A percentile compares a stretch with the other conserved stretches of the same genome.
Conservation (phyloP, 2,888 invertebrate species). For the Caenorhabditis sp. region DNA sequence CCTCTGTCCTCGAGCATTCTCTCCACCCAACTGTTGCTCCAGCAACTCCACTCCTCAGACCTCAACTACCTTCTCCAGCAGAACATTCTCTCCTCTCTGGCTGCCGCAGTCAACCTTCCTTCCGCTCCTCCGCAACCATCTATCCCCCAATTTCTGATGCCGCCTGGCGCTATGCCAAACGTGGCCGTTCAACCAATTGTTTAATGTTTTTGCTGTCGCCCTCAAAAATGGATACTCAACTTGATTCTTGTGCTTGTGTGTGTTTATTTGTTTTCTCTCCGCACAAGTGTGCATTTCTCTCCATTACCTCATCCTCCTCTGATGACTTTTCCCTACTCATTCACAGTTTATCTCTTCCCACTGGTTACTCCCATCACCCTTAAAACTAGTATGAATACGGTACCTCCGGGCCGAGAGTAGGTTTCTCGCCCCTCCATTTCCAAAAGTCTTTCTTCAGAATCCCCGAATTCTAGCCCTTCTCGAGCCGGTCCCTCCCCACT, state of each 20-base stretch:
- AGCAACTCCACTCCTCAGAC: slow-evolving; percentile 54
- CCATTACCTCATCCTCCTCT: not conserved
- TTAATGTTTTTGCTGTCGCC: not conserved
- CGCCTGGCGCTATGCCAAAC: not conserved
- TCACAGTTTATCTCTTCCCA: not conserved
- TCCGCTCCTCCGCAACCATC: not conserved
- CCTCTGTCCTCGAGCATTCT: slow-evolving; percentile 48
- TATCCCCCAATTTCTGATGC: slow-evolving; percentile 11
- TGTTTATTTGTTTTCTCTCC: not conserved
- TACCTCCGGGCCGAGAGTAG: slow-evolving; percentile 3
- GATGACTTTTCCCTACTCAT: not conserved
- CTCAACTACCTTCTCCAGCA: slow-evolving; percentile 50
- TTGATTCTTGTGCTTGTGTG: slow-evolving; percentile 2
- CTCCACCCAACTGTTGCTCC: slow-evolving; percentile 57
- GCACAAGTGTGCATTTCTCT: not conserved
- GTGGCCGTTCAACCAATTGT: slow-evolving; percentile 29
- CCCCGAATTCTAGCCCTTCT: not conserved
- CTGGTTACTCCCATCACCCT: not conserved
- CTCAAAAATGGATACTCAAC: not conserved
- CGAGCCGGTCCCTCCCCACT: slow-evolving; percentile 4
- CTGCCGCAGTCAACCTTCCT: slow-evolving; percentile 25
- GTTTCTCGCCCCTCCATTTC: slow-evolving; percentile 9
- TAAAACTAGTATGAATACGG: slow-evolving; percentile 9
- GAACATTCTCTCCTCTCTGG: slow-evolving; percentile 45
- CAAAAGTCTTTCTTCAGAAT: slow-evolving; percentile 7